Evolutionary conservation across 1,140 invertebrate genomes (phyloP), one percentile per base, ranked within the genome.

Genomic region (Hirudo medicinalis): DNA sequence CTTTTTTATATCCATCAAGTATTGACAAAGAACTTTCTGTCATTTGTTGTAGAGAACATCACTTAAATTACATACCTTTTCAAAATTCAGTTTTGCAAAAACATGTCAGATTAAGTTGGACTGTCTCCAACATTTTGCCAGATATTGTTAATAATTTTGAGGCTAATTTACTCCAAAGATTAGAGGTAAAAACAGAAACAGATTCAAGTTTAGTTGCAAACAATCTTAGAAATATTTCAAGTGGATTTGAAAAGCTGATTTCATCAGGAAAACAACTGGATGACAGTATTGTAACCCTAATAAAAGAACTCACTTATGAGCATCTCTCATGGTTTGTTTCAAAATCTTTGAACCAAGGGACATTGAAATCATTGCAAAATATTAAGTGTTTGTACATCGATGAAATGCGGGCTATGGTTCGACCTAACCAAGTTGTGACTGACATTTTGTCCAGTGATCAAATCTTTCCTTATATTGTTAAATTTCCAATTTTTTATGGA

Each of bases 391-490:
- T 70, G 19, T 70, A 53, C 25, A 49, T 49, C 15, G 22, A 25
- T 22, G n/a, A 49, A 9, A 53, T 22, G 53, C 25, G 22, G 3
- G 43, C 5, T 49, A 71, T 79, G 66, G 70, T 77, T 20, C 54
- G 69, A 69, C 71, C 76, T 40, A 69, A 73, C 5, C 67, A 69
- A 29, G 70, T 76, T 54, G 75, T 76, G 20, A 75, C 74, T 2
- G 25, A 74, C 3, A 72, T 76, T 36, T 71, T 60, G 15, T 27
- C 71, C 36, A 27, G 57, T 0, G 73, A 77, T 54, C 72, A 74
- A 60, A 78, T 78, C 32, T 63, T 57, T 25, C 76, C 74, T 3
- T 76, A 73, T 54, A 63, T 79, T 15, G 70, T 73, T 53, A 70
- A 74, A 70, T 55, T 70, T 53, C 78, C 78, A 2, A 11, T 66